Conservation (phyloP, 1,140 invertebrate genomes). For the Platyura marginata region DNA sequence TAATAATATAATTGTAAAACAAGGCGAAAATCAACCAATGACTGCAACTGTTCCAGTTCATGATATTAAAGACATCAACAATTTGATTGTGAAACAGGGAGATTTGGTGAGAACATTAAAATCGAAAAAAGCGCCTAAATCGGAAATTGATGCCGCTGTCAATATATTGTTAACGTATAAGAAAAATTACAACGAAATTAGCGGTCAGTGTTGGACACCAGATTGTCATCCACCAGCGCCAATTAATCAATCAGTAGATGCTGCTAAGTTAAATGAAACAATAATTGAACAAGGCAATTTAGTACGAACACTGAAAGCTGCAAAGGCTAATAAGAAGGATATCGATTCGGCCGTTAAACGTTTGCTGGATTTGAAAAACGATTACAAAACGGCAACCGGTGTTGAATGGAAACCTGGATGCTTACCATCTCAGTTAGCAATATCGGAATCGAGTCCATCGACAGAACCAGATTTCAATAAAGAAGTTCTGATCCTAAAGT, state of each 20-base stretch:
- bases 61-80: slow-evolving; percentile 24
- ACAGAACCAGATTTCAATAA: no score
- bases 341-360: slow-evolving; percentile 46
- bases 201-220: slow-evolving; percentile 44
- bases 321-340: slow-evolving; percentile 33
- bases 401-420: slow-evolving; percentile 40
- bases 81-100: slow-evolving; percentile 45
- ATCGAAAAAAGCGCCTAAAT: slow-evolving; percentile 41
- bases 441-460: no score
- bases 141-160: slow-evolving; percentile 35
- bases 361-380: slow-evolving; percentile 45
- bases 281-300: slow-evolving; percentile 45
- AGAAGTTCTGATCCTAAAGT: no score
- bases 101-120: slow-evolving; percentile 53
- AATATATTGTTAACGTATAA: slow-evolving; percentile 46
- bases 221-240: slow-evolving; percentile 5
- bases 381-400: slow-evolving; percentile 46
- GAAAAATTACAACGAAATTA: slow-evolving; percentile 39
- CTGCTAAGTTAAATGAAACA: slow-evolving; percentile 17
- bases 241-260: neutral
- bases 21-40: no score
- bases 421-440: slow-evolving; percentile 7
- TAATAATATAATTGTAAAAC: slow-evolving; percentile 1
- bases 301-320: slow-evolving; percentile 45
- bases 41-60: no score